phyloP scores from a whole-genome alignment of 2,888 invertebrate genomes.

The Drosophila algonquin region DNA sequence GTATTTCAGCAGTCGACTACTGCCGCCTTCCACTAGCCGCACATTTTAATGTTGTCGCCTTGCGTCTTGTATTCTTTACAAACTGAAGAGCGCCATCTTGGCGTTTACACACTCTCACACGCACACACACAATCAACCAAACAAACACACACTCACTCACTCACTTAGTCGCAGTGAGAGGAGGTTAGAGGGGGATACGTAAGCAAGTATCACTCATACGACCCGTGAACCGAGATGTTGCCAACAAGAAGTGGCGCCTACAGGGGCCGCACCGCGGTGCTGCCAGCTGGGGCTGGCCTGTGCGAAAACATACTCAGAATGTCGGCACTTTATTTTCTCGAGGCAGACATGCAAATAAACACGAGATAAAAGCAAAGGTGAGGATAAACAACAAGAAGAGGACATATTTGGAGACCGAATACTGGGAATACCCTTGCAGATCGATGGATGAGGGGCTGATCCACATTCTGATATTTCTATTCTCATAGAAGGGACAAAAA shows the following conservation, averaged over 20 bases:
- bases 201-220: conserved; percentile 76
- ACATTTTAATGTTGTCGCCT: conserved; percentile 57
- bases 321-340: conserved; percentile 58
- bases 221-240: conserved; percentile 42
- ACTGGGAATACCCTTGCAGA: neutral
- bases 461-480: neutral
- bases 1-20: conserved; percentile 20
- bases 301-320: conserved; percentile 37
- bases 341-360: conserved; percentile 70
- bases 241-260: conserved; percentile 58
- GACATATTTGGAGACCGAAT: neutral
- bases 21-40: neutral
- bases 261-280: conserved; percentile 17
- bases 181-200: neutral
- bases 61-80: conserved; percentile 57
- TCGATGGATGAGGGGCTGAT: neutral
- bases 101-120: conserved; percentile 39
- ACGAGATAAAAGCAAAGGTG: conserved; percentile 46
- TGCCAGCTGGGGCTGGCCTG: conserved; percentile 29
- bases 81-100: conserved; percentile 67
- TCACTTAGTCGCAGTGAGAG: neutral
- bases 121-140: conserved; percentile 17
- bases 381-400: conserved; percentile 11
- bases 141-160: conserved; percentile 4
- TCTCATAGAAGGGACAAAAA: neutral